Conservation (phyloP, 1,140 invertebrate species). For the Limonius californicus region DNA sequence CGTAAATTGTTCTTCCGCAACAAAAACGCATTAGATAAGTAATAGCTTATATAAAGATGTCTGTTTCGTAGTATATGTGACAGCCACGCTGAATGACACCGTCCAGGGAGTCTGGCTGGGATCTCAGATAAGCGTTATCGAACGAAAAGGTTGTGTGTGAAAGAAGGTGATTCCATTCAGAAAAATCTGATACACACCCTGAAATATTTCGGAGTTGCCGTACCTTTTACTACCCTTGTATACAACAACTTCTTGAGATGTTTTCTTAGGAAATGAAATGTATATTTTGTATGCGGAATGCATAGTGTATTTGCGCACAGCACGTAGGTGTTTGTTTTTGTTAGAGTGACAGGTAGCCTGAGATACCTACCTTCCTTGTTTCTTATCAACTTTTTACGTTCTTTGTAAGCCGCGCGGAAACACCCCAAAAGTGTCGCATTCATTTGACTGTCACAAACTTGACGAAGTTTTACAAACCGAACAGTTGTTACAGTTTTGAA, state of each 20-base stretch:
- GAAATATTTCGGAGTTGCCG: not conserved
- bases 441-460: not conserved
- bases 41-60: conserved; percentile 20
- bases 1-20: not conserved
- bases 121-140: conserved; percentile 12
- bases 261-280: conserved; percentile 3
- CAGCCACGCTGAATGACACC: conserved; percentile 16
- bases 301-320: conserved; percentile 6
- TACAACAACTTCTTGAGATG: not conserved
- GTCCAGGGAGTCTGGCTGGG: conserved; percentile 3
- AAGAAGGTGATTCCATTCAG: not conserved
- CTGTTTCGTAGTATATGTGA: conserved; percentile 11
- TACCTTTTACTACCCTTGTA: not conserved
- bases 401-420: not conserved
- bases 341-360: conserved; percentile 4
- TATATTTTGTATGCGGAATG: not conserved
- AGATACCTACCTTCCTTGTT: not conserved
- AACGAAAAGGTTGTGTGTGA: not conserved
- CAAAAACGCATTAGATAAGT: conserved; percentile 19
- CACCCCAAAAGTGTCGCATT: conserved; percentile 8
- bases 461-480: not conserved
- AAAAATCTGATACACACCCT: not conserved
- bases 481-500: not conserved
- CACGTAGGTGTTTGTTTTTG: conserved; percentile 8
- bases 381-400: conserved; percentile 4